A percentile compares a stretch with the other conserved stretches of the same genome.
Evolutionary conservation across 2,888 invertebrate genomes (phyloP).

Genomic region (Yponomeuta sedellus): DNA sequence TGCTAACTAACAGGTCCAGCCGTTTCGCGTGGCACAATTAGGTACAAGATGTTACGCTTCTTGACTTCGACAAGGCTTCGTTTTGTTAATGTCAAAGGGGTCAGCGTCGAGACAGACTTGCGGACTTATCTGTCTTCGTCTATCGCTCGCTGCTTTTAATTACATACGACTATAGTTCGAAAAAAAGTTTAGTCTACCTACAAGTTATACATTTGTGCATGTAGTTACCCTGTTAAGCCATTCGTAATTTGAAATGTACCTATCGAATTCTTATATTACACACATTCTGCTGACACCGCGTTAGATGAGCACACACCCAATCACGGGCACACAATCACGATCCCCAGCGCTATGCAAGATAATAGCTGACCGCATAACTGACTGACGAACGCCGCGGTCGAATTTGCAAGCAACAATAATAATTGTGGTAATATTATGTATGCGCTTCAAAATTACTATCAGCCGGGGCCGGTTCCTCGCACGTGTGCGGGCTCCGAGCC

Average conservation of each 20-base stretch:
- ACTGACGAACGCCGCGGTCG: background rate
- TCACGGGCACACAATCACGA: too few relatives aligned
- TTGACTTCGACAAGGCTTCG: constrained; percentile 7
- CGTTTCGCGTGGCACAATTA: constrained; percentile 8
- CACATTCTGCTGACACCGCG: background rate
- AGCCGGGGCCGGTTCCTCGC: background rate
- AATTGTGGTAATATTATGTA: background rate
- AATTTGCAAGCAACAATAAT: background rate
- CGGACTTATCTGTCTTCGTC: background rate
- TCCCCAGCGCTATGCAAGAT: too few relatives aligned
- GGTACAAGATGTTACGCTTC: constrained; percentile 9
- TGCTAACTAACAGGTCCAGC: background rate
- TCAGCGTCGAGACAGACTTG: background rate
- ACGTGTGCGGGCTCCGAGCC: background rate
- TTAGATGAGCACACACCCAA: background rate
- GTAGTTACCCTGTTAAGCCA: too few relatives aligned
- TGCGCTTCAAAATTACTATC: background rate
- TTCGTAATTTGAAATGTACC: too few relatives aligned
- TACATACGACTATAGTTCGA: background rate
- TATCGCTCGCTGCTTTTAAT: background rate
- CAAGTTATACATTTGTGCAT: too few relatives aligned
- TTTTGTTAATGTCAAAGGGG: constrained; percentile 5
- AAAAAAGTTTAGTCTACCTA: too few relatives aligned
- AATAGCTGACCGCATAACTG: background rate
- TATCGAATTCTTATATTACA: background rate